These are phyloP conservation scores for Tylochromis polylepis DNA, from an alignment of 2,113 vertebrate species.

Conservation along the genomic window DNA sequence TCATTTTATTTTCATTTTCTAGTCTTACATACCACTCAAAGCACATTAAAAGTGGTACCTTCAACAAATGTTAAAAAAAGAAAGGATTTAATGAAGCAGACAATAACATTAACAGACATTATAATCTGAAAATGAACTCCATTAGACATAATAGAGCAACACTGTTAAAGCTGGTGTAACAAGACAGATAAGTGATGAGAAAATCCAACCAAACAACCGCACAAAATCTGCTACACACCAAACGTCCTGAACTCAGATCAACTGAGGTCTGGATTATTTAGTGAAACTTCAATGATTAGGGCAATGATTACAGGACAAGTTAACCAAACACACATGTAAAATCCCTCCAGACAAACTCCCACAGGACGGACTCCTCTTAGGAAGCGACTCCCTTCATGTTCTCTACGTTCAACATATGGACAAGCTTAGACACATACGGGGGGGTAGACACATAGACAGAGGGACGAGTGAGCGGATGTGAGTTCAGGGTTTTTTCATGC, in stretches of 20 bases:
- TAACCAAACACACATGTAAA: slow-evolving; percentile 54
- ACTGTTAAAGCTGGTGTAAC: background rate
- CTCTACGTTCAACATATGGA: slow-evolving; percentile 50
- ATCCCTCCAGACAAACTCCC: slow-evolving; percentile 28
- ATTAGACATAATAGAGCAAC: background rate
- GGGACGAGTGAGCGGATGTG: slow-evolving; percentile 41
- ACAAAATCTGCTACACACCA: background rate
- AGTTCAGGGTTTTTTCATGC: slow-evolving; percentile 6
- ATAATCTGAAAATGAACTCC: background rate
- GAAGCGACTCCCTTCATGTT: slow-evolving; percentile 39
- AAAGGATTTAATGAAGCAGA: background rate
- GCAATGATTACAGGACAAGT: slow-evolving; percentile 26
- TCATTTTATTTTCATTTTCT: background rate
- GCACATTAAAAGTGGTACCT: background rate
- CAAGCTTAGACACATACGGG: slow-evolving; percentile 37
- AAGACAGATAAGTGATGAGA: background rate
- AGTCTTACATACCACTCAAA: background rate
- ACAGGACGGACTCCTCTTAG: slow-evolving; percentile 26
- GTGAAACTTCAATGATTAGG: slow-evolving; percentile 21
- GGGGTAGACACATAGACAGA: background rate
- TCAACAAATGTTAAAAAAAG: background rate
- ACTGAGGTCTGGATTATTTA: slow-evolving; percentile 5
- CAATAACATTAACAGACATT: background rate
- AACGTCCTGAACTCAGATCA: slow-evolving; percentile 4
- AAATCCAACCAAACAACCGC: background rate